Evolutionary conservation across 30 jellyfish, hydroid and myxozoan genomes (phyloP).

Genomic region (Clytia hemisphaerica): DNA sequence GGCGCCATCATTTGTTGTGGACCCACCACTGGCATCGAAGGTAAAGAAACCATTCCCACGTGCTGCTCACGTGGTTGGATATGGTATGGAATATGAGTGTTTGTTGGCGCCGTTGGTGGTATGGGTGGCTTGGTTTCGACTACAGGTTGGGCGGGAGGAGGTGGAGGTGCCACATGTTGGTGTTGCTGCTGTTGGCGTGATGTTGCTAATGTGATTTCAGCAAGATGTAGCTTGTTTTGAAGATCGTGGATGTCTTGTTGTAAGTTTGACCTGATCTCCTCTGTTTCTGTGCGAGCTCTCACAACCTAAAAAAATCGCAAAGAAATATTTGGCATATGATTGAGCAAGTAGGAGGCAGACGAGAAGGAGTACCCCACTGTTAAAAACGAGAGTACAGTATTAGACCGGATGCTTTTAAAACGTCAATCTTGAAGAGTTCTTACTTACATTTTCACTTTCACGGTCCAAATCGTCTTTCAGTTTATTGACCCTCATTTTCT

Average conservation of each 20-base stretch:
- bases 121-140: background rate
- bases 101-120: constrained; percentile 3
- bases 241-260: constrained; percentile 49
- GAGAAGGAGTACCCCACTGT: background rate
- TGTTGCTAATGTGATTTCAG: constrained; percentile 61
- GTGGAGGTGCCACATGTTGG: background rate
- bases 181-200: constrained; percentile 23
- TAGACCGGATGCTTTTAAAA: background rate
- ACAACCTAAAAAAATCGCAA: constrained; percentile 20
- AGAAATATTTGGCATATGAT: background rate
- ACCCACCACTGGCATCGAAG: background rate
- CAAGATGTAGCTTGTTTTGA: constrained; percentile 66
- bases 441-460: constrained; percentile 44
- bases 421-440: background rate
- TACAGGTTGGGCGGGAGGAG: background rate
- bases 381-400: background rate
- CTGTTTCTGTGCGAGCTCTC: constrained; percentile 19
- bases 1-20: constrained; percentile 20
- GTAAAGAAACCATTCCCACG: background rate
- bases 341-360: background rate
- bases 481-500: constrained; percentile 26
- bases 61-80: background rate
- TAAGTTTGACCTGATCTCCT: constrained; percentile 29
- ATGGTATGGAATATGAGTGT: background rate
- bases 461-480: constrained; percentile 33